Conservation (phyloP, 2,113 vertebrate species). For the Malurus elegans region DNA sequence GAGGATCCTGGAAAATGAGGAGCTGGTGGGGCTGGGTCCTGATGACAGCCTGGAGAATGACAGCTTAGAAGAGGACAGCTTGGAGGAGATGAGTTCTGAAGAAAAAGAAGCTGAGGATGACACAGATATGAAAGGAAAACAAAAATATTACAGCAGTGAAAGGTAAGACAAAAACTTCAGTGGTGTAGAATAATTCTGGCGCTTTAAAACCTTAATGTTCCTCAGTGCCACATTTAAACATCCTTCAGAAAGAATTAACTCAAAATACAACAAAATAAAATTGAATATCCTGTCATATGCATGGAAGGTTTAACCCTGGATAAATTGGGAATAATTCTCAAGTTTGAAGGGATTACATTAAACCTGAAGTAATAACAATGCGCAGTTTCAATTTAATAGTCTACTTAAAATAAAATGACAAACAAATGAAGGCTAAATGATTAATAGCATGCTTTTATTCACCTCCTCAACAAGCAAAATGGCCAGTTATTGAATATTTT, state of each 20-base stretch:
- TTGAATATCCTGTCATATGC: slow-evolving; percentile 50
- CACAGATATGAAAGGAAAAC: background rate
- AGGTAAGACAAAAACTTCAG: slow-evolving; percentile 25
- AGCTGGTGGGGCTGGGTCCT: background rate
- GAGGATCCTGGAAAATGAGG: background rate
- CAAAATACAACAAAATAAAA: slow-evolving; percentile 57
- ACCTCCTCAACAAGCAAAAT: slow-evolving; percentile 77
- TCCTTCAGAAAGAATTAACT: slow-evolving; percentile 52
- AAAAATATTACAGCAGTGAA: background rate
- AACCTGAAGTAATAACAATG: slow-evolving; percentile 78
- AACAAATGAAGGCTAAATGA: slow-evolving; percentile 82
- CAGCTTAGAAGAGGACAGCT: slow-evolving; percentile 62
- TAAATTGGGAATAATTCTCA: slow-evolving; percentile 75
- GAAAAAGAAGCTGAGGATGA: background rate
- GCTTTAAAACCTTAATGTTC: background rate
- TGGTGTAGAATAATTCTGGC: background rate
- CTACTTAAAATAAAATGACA: slow-evolving; percentile 77
- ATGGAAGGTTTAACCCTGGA: slow-evolving; percentile 70
- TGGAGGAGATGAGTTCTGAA: background rate
- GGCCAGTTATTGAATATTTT: slow-evolving; percentile 86
- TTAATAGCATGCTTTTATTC: slow-evolving; percentile 83
- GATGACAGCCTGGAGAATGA: slow-evolving; percentile 1
- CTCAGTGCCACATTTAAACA: background rate
- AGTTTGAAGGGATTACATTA: slow-evolving; percentile 80
- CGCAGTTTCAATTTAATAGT: slow-evolving; percentile 77